Evolutionary conservation across 2,113 vertebrate species (phyloP), one percentile per base, ranked within the genome.

Genomic region (Paramormyrops kingsleyae): DNA sequence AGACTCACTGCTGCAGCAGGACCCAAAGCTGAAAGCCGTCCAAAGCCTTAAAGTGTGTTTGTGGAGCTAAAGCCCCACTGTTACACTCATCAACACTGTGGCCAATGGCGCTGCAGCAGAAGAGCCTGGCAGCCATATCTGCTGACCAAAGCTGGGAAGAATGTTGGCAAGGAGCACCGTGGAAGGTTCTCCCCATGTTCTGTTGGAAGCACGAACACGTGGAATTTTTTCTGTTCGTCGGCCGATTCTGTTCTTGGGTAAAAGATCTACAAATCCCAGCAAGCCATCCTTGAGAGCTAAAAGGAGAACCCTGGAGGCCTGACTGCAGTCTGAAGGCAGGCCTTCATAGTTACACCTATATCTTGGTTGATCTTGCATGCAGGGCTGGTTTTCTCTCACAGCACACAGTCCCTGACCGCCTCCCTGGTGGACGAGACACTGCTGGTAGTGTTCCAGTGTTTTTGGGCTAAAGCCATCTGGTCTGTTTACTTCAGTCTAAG

Each of bases 401-500:
- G 70, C 31, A 42, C 31, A 39, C 4, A 77, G 13, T 17, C 70
- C 6, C 1, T 19, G 31, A 7, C 12, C 31, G 17, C 31, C 74
- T 42, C 35, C 31, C 83, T 24, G 44, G 44, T 12, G 17, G 44
- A 56, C 5, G 50, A 87, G 27, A 53, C n/a, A 31, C 3, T 87
- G 50, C 85, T 87, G 49, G 12, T 87, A 15, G 24, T 87, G 49
- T 87, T 87, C 50, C 85, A 87, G 50, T 53, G 31, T 56, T 27
- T 2, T 17, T 53, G 50, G 47, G 19, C 85, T 87, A 8, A 87
- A 53, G 85, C 24, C 85, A 87, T 53, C 27, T 35, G 31, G 85
- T 87, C 15, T 53, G 17, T 56, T 87, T 87, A 53, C 85, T 87
- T 35, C 85, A 56, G 27, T 87, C 85, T 87, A 87, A 87, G 85